Base-by-base conservation (phyloP, 2,797 vertebrate species). In the Etheostoma perlongum region DNA sequence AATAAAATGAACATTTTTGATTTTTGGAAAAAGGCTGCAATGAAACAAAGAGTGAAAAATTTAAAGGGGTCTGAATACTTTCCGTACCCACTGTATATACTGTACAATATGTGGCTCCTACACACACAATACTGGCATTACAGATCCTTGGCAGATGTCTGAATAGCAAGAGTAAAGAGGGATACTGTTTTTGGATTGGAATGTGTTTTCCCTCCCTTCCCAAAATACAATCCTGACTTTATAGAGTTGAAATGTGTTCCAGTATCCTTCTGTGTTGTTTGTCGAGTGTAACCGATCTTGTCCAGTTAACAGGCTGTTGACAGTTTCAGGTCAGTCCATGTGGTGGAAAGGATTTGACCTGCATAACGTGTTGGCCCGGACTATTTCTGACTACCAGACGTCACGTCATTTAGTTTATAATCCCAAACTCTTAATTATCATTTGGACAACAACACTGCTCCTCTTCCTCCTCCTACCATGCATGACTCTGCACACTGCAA, bases 361-460 rank as follows among this genome's bases (percentile, higher is more conserved):
- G 76, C 62, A 15, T 49, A 63, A 73, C 77, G 73, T 84, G 81
- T 65, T 75, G n/a, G 36, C 18, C 68, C 69, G 4, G 49, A 21
- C 91, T 91, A 88, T 93, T 84, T 81, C 21, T 59, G 52, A 63
- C 90, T 84, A 90, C 63, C 61, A 65, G 67, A 87, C 44, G 73
- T 63, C 74, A 63, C 73, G 54, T 61, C 73, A 54, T 76, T 64
- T 61, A 33, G 44, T 55, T 80, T 13, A 46, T 88, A 90, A 89
- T 91, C 88, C 80, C 42, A 33, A 42, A 52, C 66, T 27, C 68
- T 68, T 57, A 36, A 67, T 67, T 51, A 12, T 64, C 76, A 13
- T 1, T 5, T 10, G 54, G 27, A 58, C 52, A 33, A 14, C 42
- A 13, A 21, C 64, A 0, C 42, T 19, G 47, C 70, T 66, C 36